Percentiles rank a stretch among this genome's conserved stretches.
Evolutionary conservation across 2,888 invertebrate genomes (phyloP).

Genomic region (Smittia aterrima): DNA sequence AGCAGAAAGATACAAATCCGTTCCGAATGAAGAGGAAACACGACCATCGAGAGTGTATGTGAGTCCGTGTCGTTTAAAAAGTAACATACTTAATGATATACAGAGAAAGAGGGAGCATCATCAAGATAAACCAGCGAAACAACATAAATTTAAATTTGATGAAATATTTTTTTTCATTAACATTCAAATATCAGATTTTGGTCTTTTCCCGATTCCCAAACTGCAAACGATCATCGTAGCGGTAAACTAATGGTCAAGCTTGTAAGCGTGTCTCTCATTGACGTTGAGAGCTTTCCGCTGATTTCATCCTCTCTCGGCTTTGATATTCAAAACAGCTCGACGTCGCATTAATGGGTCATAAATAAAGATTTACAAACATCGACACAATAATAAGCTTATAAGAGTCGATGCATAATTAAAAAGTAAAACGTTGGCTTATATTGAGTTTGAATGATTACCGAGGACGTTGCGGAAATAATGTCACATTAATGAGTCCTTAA

Average conservation of each 20-base stretch:
- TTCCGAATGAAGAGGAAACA: not conserved
- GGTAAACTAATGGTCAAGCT: not conserved
- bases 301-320: slow-evolving; percentile 22
- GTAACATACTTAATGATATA: not conserved
- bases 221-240: not conserved
- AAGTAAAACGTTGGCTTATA: too few species aligned
- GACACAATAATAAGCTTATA: too few species aligned
- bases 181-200: not conserved
- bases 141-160: not conserved
- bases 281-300: not conserved
- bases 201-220: not conserved
- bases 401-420: too few species aligned
- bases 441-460: too few species aligned
- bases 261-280: not conserved
- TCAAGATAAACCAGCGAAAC: not conserved
- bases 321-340: slow-evolving; percentile 32
- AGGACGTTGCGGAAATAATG: too few species aligned
- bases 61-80: not conserved
- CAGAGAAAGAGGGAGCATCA: not conserved
- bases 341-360: slow-evolving; percentile 25
- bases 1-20: not conserved
- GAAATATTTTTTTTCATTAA: not conserved
- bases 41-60: not conserved
- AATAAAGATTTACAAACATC: slow-evolving; percentile 14
- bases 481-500: too few species aligned